phyloP scores from a whole-genome alignment of 2,113 vertebrate genomes.

The Semnornis frantzii region DNA sequence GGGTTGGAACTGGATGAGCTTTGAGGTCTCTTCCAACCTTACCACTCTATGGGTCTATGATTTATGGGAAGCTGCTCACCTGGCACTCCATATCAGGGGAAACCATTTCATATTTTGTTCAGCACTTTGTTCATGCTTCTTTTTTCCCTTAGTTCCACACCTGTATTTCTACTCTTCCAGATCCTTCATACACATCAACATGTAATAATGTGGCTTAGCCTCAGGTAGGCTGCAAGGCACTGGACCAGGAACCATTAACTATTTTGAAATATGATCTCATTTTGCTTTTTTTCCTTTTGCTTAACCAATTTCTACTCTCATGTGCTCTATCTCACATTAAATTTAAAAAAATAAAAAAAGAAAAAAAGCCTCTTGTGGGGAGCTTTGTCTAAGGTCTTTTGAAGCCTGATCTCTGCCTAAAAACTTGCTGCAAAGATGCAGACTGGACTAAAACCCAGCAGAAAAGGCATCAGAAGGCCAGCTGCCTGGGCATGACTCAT shows the following conservation, averaged over 20 bases:
- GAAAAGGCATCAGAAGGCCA: background rate
- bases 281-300: background rate
- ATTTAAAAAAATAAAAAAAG: background rate
- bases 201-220: background rate
- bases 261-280: background rate
- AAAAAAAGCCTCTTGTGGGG: background rate
- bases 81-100: background rate
- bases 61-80: background rate
- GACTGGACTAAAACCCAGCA: background rate
- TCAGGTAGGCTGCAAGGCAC: background rate
- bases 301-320: conserved; percentile 16
- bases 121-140: background rate
- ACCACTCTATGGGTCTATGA: too few relatives aligned
- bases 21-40: too few relatives aligned
- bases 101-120: background rate
- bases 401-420: conserved; percentile 32
- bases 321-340: background rate
- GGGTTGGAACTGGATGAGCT: too few relatives aligned
- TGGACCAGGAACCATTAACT: background rate
- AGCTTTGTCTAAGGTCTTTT: conserved; percentile 26
- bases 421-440: background rate
- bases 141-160: background rate
- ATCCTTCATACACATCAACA: background rate
- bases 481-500: background rate
- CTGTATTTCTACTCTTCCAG: background rate